A percentile compares a stretch with the other conserved stretches of the same genome.
These are phyloP conservation scores for Momotus momota DNA, from an alignment of 2,797 vertebrate species.

Conservation along the genomic window DNA sequence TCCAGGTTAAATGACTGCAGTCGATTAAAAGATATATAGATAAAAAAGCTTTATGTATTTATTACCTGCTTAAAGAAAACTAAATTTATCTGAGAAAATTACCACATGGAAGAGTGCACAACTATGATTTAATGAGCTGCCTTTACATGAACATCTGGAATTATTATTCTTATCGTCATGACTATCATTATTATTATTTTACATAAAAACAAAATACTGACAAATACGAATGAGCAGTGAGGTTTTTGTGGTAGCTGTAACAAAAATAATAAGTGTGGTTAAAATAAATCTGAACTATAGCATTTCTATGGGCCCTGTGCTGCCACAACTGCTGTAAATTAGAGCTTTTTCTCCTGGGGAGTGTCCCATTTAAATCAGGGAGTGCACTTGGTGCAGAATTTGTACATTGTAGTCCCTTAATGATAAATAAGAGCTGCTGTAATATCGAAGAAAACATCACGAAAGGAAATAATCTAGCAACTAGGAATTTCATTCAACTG, in stretches of 20 bases:
- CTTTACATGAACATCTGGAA: slow-evolving; percentile 34
- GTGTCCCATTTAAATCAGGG: slow-evolving; percentile 24
- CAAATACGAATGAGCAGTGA: background rate
- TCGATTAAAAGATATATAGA: slow-evolving; percentile 71
- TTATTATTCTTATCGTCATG: background rate
- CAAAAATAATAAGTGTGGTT: background rate
- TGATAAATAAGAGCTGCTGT: slow-evolving; percentile 2
- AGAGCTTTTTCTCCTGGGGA: slow-evolving; percentile 30
- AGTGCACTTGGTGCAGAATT: background rate
- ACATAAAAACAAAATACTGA: slow-evolving; percentile 40
- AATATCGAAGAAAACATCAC: background rate
- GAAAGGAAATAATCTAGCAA: background rate
- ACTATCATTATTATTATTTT: slow-evolving; percentile 53
- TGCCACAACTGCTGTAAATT: slow-evolving; percentile 35
- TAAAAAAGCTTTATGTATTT: slow-evolving; percentile 66
- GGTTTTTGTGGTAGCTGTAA: slow-evolving; percentile 20
- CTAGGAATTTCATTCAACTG: background rate
- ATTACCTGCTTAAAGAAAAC: slow-evolving; percentile 67
- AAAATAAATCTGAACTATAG: slow-evolving; percentile 3
- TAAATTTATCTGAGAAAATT: slow-evolving; percentile 67
- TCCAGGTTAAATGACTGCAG: slow-evolving; percentile 71
- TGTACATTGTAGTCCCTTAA: background rate
- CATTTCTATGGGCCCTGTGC: background rate
- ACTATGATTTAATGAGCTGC: slow-evolving; percentile 44
- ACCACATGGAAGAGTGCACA: slow-evolving; percentile 23